Conservation (phyloP, 2,888 invertebrate species). For the Troides aeacus region DNA sequence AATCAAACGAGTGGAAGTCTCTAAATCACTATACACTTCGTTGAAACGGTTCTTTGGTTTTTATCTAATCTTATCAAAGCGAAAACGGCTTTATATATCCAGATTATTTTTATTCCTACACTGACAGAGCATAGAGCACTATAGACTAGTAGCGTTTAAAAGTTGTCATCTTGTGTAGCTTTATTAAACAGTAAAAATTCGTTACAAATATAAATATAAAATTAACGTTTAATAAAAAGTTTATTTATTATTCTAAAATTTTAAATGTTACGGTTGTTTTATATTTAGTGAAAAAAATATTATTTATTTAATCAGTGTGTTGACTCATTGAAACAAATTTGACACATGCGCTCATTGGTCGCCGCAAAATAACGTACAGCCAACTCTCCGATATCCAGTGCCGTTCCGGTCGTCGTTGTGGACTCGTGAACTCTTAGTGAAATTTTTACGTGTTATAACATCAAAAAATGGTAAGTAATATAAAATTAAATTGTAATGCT, state of each 20-base stretch:
- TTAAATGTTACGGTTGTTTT: background rate
- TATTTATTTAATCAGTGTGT: conserved; percentile 42
- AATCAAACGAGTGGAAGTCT: conserved; percentile 50
- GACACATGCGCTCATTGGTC: conserved; percentile 78
- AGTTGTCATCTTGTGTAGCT: conserved; percentile 53
- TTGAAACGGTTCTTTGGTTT: conserved; percentile 44
- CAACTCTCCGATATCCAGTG: conserved; percentile 72
- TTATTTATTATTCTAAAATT: background rate
- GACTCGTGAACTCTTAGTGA: conserved; percentile 76
- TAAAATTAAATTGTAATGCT: conserved; percentile 64
- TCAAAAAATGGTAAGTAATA: conserved; percentile 79
- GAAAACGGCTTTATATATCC: conserved; percentile 42
- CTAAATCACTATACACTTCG: conserved; percentile 42
- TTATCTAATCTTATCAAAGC: conserved; percentile 51
- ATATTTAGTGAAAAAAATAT: background rate
- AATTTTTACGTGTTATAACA: conserved; percentile 77
- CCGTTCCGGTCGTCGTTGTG: conserved; percentile 78
- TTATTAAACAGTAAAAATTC: conserved; percentile 26
- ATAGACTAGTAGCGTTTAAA: conserved; percentile 46
- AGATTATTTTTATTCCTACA: conserved; percentile 38
- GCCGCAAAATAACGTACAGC: conserved; percentile 60
- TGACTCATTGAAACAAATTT: conserved; percentile 59
- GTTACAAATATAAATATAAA: background rate
- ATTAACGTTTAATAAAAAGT: conserved; percentile 10
- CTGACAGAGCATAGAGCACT: conserved; percentile 40